Evolutionary conservation across 2,797 vertebrate species (phyloP), one percentile per base, ranked within the genome.

Genomic region (Bradypodion ventrale): DNA sequence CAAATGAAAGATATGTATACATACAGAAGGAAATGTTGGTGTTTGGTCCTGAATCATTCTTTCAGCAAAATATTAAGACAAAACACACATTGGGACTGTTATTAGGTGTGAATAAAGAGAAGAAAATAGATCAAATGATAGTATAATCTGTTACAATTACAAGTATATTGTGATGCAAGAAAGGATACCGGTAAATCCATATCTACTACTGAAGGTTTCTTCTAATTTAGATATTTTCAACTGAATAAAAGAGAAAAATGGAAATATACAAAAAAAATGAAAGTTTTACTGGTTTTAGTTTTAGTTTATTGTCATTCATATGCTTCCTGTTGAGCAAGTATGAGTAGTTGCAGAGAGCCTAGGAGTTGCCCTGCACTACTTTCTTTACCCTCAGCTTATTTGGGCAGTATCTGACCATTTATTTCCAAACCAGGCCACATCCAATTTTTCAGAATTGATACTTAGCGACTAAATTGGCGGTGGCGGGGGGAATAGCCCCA

Each of bases 151-250:
- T 78, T 92, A 73, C 74, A 10, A 75, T 85, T 83, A 52, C 81
- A 13, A 42, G 77, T 19, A 2, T n/a, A 37, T 42, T 75, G 72
- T 16, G 9, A 15, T 66, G 27, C 19, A 85, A 52, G 56, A 68
- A 82, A 84, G 1, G 15, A 75, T n/a, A n/a, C n/a, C n/a, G n/a
- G n/a, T 27, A 82, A 23, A 10, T 4, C 73, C 10, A 70, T 62
- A 32, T 86, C 87, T 87, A 21, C 52, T 68, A n/a, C 42, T 65
- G 44, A 86, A 75, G 89, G 65, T 10, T 42, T 86, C 90, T 87
- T 87, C 74, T 73, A n/a, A 65, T 86, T 84, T 88, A 76, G 25
- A 40, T 23, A 21, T 42, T 77, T 32, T 68, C 10, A 52, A 2
- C 59, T 65, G 27, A 83, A 5, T 52, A 56, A n/a, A 73, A n/a